Percentiles rank a stretch among this genome's conserved stretches.
Evolutionary conservation across 2,113 vertebrate genomes (phyloP).

Genomic region (Boulengerochromis microlepis): DNA sequence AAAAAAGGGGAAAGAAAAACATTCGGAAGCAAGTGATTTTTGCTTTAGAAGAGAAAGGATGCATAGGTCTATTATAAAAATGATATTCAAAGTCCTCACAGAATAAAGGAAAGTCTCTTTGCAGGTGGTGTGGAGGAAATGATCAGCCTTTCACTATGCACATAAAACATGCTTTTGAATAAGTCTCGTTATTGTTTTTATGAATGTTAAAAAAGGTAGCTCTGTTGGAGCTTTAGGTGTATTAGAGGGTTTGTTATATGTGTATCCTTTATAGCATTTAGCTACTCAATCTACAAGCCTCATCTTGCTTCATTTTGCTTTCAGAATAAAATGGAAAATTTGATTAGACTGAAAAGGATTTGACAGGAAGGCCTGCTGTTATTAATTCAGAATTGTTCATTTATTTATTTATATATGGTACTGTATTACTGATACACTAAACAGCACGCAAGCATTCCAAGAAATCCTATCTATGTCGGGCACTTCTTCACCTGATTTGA

Average conservation of each 20-base stretch:
- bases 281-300: background rate
- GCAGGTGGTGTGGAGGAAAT: background rate
- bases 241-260: background rate
- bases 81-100: slow-evolving; percentile 6
- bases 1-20: slow-evolving; percentile 23
- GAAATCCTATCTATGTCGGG: background rate
- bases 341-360: background rate
- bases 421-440: background rate
- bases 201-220: background rate
- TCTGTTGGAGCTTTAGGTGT: background rate
- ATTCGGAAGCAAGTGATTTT: slow-evolving; percentile 50
- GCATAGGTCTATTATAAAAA: slow-evolving; percentile 15
- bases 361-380: background rate
- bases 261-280: background rate
- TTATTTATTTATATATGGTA: background rate
- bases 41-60: slow-evolving; percentile 25
- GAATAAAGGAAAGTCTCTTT: background rate
- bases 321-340: background rate
- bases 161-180: background rate
- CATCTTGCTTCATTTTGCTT: background rate
- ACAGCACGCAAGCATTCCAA: background rate
- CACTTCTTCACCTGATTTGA: background rate
- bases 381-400: background rate
- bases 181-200: background rate
- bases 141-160: slow-evolving; percentile 12